Percentiles rank a stretch among this genome's conserved stretches.
Evolutionary conservation across 2,113 vertebrate species (phyloP).

Genomic region (Stegastes partitus): DNA sequence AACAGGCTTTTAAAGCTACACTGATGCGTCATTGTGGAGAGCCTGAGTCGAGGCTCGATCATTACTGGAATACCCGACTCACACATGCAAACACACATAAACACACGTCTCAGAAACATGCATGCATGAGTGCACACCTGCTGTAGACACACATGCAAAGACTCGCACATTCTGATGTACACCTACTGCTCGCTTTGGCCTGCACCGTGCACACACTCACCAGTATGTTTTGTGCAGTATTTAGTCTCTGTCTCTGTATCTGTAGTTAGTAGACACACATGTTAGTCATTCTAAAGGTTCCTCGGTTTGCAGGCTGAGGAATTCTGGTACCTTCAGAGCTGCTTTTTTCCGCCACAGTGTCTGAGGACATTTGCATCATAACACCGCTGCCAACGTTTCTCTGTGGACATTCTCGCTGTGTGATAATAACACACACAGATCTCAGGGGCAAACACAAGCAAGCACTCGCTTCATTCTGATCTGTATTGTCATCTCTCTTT

Average conservation of each 20-base stretch:
- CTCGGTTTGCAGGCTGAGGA: conserved; percentile 43
- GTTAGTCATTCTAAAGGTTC: conserved; percentile 23
- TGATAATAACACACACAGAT: conserved; percentile 7
- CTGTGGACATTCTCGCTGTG: not conserved
- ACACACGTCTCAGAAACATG: conserved; percentile 11
- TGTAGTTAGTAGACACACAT: too few relatives aligned
- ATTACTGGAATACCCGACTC: conserved; percentile 67
- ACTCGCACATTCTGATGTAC: too few relatives aligned
- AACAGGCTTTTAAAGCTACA: conserved; percentile 83
- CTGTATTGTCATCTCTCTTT: conserved; percentile 7
- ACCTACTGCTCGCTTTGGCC: not conserved
- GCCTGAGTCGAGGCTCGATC: conserved; percentile 65
- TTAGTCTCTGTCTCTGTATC: too few relatives aligned
- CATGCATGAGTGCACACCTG: conserved; percentile 9
- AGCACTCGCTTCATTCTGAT: not conserved
- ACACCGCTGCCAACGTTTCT: conserved; percentile 23
- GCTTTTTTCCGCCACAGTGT: conserved; percentile 26
- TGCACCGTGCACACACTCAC: not conserved
- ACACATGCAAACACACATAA: conserved; percentile 5
- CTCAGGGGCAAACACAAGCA: conserved; percentile 10
- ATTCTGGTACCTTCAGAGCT: conserved; percentile 48
- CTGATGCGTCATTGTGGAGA: conserved; percentile 75
- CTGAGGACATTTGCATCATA: conserved; percentile 64
- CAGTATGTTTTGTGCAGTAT: not conserved
- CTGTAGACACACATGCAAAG: not conserved